These are phyloP conservation scores for Lerema accius DNA, from an alignment of 1,140 invertebrate species.

Conservation along the genomic window DNA sequence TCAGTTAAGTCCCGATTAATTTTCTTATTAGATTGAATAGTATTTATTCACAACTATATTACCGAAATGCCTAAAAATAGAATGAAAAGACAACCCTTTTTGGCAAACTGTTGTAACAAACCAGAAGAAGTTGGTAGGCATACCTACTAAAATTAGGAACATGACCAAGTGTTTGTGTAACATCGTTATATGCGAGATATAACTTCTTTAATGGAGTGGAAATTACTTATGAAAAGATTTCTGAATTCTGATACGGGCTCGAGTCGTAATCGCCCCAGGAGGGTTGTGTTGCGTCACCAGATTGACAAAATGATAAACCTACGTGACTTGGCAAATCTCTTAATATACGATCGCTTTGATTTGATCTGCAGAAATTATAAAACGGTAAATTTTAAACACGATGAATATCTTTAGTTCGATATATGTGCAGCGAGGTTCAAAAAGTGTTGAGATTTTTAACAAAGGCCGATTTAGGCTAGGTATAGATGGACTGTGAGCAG, in stretches of 20 bases:
- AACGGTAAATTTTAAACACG: no score
- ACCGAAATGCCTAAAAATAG: no score
- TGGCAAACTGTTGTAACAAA: not conserved
- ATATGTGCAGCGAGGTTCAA: no score
- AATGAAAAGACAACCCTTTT: no score
- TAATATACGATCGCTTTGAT: not conserved
- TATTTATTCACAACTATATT: no score
- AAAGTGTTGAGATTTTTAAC: no score
- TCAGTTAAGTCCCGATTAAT: no score
- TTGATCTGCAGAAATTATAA: not conserved
- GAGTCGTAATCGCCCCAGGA: not conserved
- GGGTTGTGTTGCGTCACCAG: constrained; percentile 1
- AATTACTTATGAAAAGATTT: constrained; percentile 53
- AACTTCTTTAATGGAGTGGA: constrained; percentile 60
- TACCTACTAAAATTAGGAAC: constrained; percentile 6
- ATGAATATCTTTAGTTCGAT: no score
- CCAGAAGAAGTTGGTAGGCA: not conserved
- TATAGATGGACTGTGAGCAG: no score
- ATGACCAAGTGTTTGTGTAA: constrained; percentile 21
- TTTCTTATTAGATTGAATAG: no score
- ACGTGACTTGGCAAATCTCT: constrained; percentile 7
- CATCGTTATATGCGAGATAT: constrained; percentile 39
- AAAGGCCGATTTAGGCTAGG: no score
- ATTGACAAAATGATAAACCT: constrained; percentile 19
- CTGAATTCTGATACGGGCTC: constrained; percentile 43